phyloP scores from a whole-genome alignment of 2,888 invertebrate genomes.

The Cephus pygmeus region DNA sequence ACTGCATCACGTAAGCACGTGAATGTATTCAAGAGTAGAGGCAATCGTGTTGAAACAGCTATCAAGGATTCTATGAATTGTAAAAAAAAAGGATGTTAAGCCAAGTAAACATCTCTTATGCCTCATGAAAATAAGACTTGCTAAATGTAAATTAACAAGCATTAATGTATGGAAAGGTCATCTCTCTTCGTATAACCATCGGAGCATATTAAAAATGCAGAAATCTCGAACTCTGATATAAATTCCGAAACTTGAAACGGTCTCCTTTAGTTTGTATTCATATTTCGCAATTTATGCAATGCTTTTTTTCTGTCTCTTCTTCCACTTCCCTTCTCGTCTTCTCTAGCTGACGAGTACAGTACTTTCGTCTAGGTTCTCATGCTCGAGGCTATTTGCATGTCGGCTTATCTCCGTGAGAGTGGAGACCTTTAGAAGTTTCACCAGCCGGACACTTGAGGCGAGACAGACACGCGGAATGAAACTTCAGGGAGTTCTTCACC shows the following conservation, averaged over 20 bases:
- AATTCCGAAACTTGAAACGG: neutral
- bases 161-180: neutral
- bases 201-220: neutral
- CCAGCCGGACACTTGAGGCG: neutral
- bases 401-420: neutral
- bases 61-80: neutral
- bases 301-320: neutral
- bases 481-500: neutral
- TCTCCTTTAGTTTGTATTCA: neutral
- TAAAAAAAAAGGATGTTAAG: neutral
- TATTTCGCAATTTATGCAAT: neutral
- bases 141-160: neutral
- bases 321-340: neutral
- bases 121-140: neutral
- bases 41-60: neutral
- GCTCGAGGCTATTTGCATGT: neutral
- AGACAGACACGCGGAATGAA: neutral
- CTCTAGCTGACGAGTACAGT: neutral
- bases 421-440: neutral
- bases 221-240: neutral
- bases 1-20: neutral
- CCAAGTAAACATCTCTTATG: neutral
- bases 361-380: neutral
- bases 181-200: neutral
- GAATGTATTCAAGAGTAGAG: neutral